Evolutionary conservation across 2,113 vertebrate genomes (phyloP).

Genomic region (Sminthopsis crassicaudata): DNA sequence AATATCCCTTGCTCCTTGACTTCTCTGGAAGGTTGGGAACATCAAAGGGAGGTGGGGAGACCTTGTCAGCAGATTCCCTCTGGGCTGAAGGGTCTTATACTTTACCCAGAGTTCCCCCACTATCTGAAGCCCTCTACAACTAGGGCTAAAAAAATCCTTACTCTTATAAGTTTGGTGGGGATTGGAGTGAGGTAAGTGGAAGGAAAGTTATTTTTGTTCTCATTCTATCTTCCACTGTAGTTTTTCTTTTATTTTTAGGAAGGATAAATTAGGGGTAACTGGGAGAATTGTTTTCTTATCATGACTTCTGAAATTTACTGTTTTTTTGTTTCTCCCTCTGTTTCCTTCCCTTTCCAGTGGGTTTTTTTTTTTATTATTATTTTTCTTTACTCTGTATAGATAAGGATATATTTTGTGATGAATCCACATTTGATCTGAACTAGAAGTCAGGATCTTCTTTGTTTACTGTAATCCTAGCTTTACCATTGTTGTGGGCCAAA

Average conservation of each 20-base stretch:
- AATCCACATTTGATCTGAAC: rapidly evolving
- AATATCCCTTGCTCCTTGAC: no score
- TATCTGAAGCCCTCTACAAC: no score
- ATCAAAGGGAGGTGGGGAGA: no score
- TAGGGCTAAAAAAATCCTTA: neutral
- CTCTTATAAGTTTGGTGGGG: neutral
- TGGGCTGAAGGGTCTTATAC: no score
- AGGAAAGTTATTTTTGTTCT: neutral
- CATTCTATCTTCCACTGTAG: neutral
- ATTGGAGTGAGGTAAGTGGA: neutral
- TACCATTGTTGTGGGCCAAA: neutral
- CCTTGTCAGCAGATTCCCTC: no score
- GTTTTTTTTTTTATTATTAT: neutral
- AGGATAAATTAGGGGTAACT: neutral
- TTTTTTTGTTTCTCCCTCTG: neutral
- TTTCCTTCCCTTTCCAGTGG: neutral
- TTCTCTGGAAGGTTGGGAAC: no score
- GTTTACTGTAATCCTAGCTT: neutral
- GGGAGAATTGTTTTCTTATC: neutral
- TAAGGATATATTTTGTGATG: neutral
- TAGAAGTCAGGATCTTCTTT: neutral
- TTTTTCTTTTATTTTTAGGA: neutral
- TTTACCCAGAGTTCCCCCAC: no score
- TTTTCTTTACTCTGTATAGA: neutral
- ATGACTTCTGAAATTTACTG: neutral